Percentiles rank a stretch among this genome's conserved stretches.
These are phyloP conservation scores for Oryzias sinensis DNA, from an alignment of 2,797 vertebrate species.

Conservation along the genomic window DNA sequence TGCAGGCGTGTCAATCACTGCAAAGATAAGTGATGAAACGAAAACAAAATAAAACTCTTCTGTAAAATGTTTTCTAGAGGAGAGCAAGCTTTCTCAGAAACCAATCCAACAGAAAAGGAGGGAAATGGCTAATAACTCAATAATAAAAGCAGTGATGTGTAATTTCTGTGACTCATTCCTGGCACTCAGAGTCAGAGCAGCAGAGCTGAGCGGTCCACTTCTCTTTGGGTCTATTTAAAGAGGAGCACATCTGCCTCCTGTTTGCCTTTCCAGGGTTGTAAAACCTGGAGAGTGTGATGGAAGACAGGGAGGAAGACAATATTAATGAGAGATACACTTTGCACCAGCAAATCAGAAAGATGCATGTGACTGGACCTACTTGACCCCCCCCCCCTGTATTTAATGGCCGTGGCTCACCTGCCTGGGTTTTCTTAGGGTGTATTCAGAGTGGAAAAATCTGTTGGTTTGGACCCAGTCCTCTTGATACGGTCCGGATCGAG, in stretches of 20 bases:
- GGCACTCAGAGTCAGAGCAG: conserved; percentile 8
- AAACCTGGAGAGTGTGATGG: conserved; percentile 58
- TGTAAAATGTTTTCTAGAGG: not conserved
- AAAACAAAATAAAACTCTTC: not conserved
- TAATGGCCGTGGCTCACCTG: too few relatives aligned
- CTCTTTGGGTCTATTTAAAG: conserved; percentile 69
- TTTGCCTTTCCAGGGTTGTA: conserved; percentile 70
- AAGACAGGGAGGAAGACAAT: conserved; percentile 11
- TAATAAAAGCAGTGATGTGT: not conserved
- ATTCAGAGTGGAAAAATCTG: too few relatives aligned
- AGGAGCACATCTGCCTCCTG: conserved; percentile 63
- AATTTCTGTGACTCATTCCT: conserved; percentile 30
- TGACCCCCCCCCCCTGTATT: conserved; percentile 9
- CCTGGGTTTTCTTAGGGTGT: too few relatives aligned
- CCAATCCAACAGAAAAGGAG: not conserved
- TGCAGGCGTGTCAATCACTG: not conserved
- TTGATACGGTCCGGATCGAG: too few relatives aligned
- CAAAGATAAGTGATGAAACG: too few relatives aligned
- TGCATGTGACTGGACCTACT: conserved; percentile 24
- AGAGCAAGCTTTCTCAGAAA: not conserved
- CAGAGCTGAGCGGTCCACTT: conserved; percentile 34
- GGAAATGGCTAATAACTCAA: conserved; percentile 1
- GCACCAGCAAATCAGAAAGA: conserved; percentile 23
- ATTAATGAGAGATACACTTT: conserved; percentile 43
- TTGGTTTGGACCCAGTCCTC: too few relatives aligned